These are phyloP conservation scores for Campylorhamphus procurvoides DNA, from an alignment of 2,113 vertebrate genomes.

Conservation along the genomic window DNA sequence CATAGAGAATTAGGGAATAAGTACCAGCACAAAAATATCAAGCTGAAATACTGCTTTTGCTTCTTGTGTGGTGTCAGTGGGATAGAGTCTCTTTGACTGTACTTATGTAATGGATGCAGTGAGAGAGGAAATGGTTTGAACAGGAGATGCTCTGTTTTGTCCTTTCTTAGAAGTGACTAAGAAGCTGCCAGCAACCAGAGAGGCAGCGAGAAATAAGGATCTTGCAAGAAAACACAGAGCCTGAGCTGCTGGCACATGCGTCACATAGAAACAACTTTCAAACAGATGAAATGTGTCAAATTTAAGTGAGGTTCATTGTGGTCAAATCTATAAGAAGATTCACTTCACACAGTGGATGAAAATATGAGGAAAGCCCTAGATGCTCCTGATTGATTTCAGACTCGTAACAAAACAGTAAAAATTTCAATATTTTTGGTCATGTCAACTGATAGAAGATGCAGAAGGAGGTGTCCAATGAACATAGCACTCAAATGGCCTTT, in stretches of 20 bases:
- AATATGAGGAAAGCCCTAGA: background rate
- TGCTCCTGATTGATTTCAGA: background rate
- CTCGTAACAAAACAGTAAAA: background rate
- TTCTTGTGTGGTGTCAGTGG: background rate
- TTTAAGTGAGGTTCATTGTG: background rate
- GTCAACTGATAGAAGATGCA: background rate
- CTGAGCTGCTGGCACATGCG: background rate
- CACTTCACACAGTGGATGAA: background rate
- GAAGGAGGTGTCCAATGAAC: background rate
- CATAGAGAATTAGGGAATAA: background rate
- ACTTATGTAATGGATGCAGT: background rate
- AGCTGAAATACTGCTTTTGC: background rate
- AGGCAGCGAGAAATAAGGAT: background rate
- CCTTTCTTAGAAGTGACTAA: background rate
- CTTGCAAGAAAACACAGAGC: background rate
- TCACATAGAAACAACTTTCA: background rate
- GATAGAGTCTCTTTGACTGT: background rate
- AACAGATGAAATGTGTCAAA: background rate
- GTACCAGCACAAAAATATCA: background rate
- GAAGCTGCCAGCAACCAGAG: background rate
- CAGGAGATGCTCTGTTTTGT: accelerated
- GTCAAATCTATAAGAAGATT: background rate
- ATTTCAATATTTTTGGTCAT: background rate
- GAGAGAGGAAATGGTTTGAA: background rate
- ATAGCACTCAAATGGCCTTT: background rate